phyloP scores from a whole-genome alignment of 2,797 vertebrate genomes.

The Champsocephalus gunnari region DNA sequence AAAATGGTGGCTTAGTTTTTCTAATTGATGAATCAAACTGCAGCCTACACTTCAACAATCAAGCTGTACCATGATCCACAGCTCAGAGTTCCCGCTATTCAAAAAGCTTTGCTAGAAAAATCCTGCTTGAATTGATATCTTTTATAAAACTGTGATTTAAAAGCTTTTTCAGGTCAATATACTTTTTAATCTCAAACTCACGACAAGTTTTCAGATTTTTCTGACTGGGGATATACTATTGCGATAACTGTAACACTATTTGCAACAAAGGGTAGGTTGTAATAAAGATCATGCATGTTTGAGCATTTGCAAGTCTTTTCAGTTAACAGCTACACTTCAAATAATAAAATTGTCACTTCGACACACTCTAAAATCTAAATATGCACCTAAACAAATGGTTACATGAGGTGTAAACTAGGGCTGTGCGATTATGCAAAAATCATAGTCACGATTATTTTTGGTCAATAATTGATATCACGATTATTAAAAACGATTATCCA shows the following conservation, averaged over 20 bases:
- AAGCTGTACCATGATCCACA: not conserved
- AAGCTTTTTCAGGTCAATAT: conserved; percentile 7
- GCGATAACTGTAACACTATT: conserved; percentile 53
- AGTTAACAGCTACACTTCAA: conserved; percentile 80
- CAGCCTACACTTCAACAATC: not conserved
- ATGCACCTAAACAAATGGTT: too few relatives aligned
- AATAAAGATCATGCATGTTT: conserved; percentile 84
- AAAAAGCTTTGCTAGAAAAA: conserved; percentile 3
- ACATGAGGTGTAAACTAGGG: too few relatives aligned
- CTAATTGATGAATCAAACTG: conserved; percentile 45
- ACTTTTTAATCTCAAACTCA: conserved; percentile 8
- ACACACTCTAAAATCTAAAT: too few relatives aligned
- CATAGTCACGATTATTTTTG: too few relatives aligned
- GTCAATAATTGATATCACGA: too few relatives aligned
- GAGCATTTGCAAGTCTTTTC: conserved; percentile 91
- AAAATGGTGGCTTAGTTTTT: conserved; percentile 12
- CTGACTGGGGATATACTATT: conserved; percentile 36
- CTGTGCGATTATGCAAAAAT: too few relatives aligned
- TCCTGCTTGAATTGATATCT: not conserved
- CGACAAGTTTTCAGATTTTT: conserved; percentile 5
- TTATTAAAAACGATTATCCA: too few relatives aligned
- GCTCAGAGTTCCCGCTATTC: not conserved
- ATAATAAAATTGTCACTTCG: not conserved
- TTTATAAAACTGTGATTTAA: not conserved
- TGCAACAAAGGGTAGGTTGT: conserved; percentile 82